These are phyloP conservation scores for Drosophila melanogaster DNA, from an alignment of 1,140 invertebrate genomes.

Conservation along the genomic window Release_6_plus_ISO1_MT NT_037436.4:6514501-6515000, in stretches of 20 bases:
- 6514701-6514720: conserved; percentile 73
- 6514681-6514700: conserved; percentile 19
- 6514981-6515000: conserved; percentile 33
- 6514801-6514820: conserved; percentile 15
- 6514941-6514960: conserved; percentile 23
- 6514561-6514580: conserved; percentile 55
- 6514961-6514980: conserved; percentile 28
- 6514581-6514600: conserved; percentile 45
- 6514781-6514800: conserved; percentile 71
- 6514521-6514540: conserved; percentile 44
- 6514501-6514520: conserved; percentile 77
- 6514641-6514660: conserved; percentile 5
- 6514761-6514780: conserved; percentile 20
- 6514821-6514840: conserved; percentile 53
- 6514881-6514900: conserved; percentile 52
- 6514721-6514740: conserved; percentile 83
- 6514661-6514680: not conserved
- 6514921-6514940: conserved; percentile 6
- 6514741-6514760: conserved; percentile 59
- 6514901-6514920: conserved; percentile 59
- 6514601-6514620: conserved; percentile 58
- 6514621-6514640: conserved; percentile 31
- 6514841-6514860: conserved; percentile 66
- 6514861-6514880: conserved; percentile 60
- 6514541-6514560: conserved; percentile 63